Conservation (phyloP, 2,113 vertebrate species). For the Sylvietta virens region DNA sequence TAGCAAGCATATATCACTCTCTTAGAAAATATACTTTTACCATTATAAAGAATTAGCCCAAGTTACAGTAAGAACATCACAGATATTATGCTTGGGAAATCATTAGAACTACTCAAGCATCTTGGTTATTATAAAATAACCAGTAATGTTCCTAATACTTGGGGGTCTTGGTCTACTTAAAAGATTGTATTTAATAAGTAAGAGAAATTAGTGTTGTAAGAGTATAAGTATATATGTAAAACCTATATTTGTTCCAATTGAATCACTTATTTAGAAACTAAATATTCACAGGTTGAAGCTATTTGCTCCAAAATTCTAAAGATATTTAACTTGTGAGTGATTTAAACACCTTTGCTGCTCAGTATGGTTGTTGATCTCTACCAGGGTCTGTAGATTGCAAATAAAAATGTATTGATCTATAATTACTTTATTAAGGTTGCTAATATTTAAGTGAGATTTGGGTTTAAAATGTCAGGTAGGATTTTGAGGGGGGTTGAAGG, state of each 20-base stretch:
- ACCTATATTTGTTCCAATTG: background rate
- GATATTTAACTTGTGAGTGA: background rate
- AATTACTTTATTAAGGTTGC: background rate
- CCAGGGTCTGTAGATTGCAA: background rate
- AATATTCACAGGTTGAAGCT: background rate
- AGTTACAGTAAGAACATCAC: background rate
- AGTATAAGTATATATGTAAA: background rate
- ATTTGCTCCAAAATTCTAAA: background rate
- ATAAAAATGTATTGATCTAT: background rate
- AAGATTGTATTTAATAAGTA: background rate
- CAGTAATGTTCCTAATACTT: background rate
- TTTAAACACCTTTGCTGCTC: background rate
- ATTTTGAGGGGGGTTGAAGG: background rate
- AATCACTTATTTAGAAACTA: background rate
- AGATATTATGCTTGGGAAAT: background rate
- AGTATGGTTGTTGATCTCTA: background rate
- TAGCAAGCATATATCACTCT: background rate
- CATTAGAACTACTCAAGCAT: background rate
- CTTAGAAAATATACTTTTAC: background rate
- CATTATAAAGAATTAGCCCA: background rate
- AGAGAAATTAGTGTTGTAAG: background rate
- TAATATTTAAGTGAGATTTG: background rate
- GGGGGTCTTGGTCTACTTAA: background rate
- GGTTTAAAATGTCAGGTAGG: background rate
- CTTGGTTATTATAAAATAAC: background rate